Percentiles rank a stretch among this genome's conserved stretches.
These are phyloP conservation scores for Acropora yongei DNA, from an alignment of 64 coral and sea anemone species.

Conservation along the genomic window DNA sequence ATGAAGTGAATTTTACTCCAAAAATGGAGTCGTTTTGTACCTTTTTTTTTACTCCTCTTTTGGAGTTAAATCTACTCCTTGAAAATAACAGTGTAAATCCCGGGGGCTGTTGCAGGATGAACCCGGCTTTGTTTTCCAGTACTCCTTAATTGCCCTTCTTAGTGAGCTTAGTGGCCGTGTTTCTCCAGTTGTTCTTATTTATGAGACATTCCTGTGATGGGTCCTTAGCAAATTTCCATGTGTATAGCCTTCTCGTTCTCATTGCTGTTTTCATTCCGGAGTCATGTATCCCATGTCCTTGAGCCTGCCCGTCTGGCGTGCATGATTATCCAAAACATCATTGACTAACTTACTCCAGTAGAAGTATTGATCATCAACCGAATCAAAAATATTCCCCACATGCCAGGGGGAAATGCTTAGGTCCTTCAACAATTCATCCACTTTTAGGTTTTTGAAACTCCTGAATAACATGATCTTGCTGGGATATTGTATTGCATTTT, in stretches of 20 bases:
- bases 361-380: not conserved
- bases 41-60: too few species aligned
- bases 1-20: too few species aligned
- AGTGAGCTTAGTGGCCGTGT: slow-evolving; percentile 23
- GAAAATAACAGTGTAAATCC: too few species aligned
- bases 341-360: slow-evolving; percentile 30
- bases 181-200: slow-evolving; percentile 44
- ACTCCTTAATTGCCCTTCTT: slow-evolving; percentile 30
- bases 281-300: not conserved
- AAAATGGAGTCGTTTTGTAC: too few species aligned
- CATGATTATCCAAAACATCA: not conserved
- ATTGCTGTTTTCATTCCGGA: slow-evolving; percentile 5
- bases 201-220: slow-evolving; percentile 18
- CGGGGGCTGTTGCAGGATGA: slow-evolving; percentile 2
- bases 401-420: slow-evolving; percentile 21
- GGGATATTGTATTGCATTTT: not conserved
- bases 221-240: slow-evolving; percentile 21
- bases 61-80: too few species aligned
- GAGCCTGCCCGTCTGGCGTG: not conserved
- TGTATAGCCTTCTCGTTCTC: slow-evolving; percentile 23
- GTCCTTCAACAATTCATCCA: slow-evolving; percentile 22
- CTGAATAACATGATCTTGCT: slow-evolving; percentile 29
- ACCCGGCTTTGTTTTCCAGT: slow-evolving; percentile 19
- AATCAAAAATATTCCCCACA: slow-evolving; percentile 12
- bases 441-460: slow-evolving; percentile 24